These are phyloP conservation scores for zebrafish (Danio rerio) DNA, from an alignment of 2,113 vertebrate genomes.

Conservation along the genomic window GRCz12tu NC_133189.1:29056501-29057000, in stretches of 20 bases:
- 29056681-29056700: conserved; percentile 66
- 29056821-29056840: conserved; percentile 10
- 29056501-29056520: neutral
- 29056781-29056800: neutral
- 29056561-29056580: conserved; percentile 68
- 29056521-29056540: conserved; percentile 28
- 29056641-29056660: conserved; percentile 69
- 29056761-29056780: conserved; percentile 68
- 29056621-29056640: conserved; percentile 66
- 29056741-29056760: conserved; percentile 71
- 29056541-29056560: conserved; percentile 61
- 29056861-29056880: conserved; percentile 20
- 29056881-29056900: conserved; percentile 37
- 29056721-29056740: conserved; percentile 75
- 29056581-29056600: conserved; percentile 72
- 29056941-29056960: conserved; percentile 18
- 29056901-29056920: conserved; percentile 8
- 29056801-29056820: conserved; percentile 20
- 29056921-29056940: conserved; percentile 39
- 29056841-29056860: conserved; percentile 41
- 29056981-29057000: conserved; percentile 69
- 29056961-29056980: conserved; percentile 31
- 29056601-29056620: conserved; percentile 65
- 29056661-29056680: conserved; percentile 64
- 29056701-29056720: conserved; percentile 68